Evolutionary conservation across 1,140 invertebrate species (phyloP).

Genomic region (Rhyacophila brunnea): DNA sequence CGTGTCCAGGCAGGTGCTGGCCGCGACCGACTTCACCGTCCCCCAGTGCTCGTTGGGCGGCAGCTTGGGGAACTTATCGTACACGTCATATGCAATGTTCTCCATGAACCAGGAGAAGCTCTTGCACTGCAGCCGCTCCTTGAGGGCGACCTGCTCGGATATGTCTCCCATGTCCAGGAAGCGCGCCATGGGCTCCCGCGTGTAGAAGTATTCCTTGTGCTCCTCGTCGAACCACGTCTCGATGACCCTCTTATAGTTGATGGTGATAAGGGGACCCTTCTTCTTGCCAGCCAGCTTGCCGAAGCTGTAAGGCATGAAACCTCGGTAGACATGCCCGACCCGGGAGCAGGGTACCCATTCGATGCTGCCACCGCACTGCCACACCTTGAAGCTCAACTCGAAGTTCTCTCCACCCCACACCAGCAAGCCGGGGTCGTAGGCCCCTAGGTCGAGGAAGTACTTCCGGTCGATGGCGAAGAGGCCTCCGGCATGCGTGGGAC

Average conservation of each 20-base stretch:
- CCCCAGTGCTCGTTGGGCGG: slow-evolving; percentile 96
- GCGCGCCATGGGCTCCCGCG: slow-evolving; percentile 79
- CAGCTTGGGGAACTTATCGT: slow-evolving; percentile 90
- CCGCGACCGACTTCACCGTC: slow-evolving; percentile 80
- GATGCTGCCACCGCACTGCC: slow-evolving; percentile 98
- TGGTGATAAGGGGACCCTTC: slow-evolving; percentile 93
- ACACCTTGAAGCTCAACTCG: slow-evolving; percentile 97
- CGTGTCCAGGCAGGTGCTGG: slow-evolving; percentile 82
- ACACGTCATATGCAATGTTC: slow-evolving; percentile 93
- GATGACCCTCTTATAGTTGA: slow-evolving; percentile 93
- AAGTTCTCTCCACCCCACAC: slow-evolving; percentile 98
- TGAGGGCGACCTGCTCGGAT: slow-evolving; percentile 73
- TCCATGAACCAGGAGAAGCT: slow-evolving; percentile 97
- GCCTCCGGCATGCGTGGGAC: slow-evolving; percentile 92
- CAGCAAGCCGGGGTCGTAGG: slow-evolving; percentile 91
- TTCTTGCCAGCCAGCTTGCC: slow-evolving; percentile 85
- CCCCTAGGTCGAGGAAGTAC: slow-evolving; percentile 94
- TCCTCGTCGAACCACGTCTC: slow-evolving; percentile 96
- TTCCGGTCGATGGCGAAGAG: slow-evolving; percentile 96
- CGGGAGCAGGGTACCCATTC: slow-evolving; percentile 98
- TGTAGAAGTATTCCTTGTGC: slow-evolving; percentile 95
- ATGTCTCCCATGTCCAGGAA: slow-evolving; percentile 85
- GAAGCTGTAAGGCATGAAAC: slow-evolving; percentile 98
- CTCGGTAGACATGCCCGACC: slow-evolving; percentile 96
- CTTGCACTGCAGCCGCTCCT: slow-evolving; percentile 82